Conservation (phyloP, 2,797 vertebrate genomes). For the Pitangus sulphuratus region DNA sequence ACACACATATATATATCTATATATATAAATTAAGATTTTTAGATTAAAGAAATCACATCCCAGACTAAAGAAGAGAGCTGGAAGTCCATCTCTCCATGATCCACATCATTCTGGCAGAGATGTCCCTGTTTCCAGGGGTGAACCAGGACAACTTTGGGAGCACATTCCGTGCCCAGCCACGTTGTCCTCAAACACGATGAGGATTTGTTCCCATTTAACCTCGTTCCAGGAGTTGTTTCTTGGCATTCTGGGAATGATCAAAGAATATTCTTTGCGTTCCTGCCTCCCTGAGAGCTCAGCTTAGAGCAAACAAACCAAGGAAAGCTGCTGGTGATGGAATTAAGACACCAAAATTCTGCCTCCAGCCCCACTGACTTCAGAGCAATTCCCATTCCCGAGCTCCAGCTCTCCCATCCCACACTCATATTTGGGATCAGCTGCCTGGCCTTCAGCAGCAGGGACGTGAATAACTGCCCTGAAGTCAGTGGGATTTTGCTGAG, state of each 20-base stretch:
- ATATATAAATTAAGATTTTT: neutral
- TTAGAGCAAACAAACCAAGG: neutral
- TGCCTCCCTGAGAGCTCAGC: neutral
- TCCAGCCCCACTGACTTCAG: neutral
- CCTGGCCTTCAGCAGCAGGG: neutral
- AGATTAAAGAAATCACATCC: neutral
- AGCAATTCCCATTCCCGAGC: neutral
- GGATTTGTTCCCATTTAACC: neutral
- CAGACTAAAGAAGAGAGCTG: neutral
- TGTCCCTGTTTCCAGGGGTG: neutral
- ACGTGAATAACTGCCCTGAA: neutral
- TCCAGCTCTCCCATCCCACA: neutral
- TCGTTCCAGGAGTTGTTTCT: neutral
- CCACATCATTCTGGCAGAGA: too few species aligned
- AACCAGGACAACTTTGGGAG: neutral
- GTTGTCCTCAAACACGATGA: fast-evolving
- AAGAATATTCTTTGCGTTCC: neutral
- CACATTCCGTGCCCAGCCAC: neutral
- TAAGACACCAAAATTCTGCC: neutral
- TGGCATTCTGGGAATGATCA: neutral
- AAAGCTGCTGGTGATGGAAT: neutral
- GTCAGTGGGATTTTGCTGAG: neutral
- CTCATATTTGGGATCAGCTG: neutral
- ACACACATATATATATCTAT: too few species aligned
- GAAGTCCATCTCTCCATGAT: neutral